These are phyloP conservation scores for Anthonomus grandis DNA, from an alignment of 1,140 invertebrate genomes.

Conservation along the genomic window DNA sequence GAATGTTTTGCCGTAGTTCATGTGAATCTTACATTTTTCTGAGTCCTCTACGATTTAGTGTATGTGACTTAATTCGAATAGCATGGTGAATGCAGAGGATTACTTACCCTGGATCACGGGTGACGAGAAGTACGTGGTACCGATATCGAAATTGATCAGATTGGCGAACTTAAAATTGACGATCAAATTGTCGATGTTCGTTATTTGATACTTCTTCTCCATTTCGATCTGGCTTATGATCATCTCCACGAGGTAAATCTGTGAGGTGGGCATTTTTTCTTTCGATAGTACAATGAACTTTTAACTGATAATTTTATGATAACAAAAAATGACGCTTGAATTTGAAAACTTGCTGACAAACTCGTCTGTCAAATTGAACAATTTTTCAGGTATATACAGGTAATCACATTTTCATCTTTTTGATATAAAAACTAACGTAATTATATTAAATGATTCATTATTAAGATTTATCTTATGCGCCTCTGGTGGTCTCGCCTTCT, in stretches of 20 bases:
- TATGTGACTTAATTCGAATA: background rate
- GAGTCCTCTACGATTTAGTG: background rate
- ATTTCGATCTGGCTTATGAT: constrained; percentile 8
- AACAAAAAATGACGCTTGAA: background rate
- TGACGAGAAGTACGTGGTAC: constrained; percentile 2
- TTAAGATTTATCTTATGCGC: no score
- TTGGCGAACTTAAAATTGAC: constrained; percentile 20
- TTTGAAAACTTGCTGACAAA: background rate
- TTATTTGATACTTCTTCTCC: background rate
- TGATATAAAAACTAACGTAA: no score
- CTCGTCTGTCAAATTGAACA: background rate
- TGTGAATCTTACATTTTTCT: constrained; percentile 18
- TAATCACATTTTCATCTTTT: no score
- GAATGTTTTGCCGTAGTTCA: constrained; percentile 38
- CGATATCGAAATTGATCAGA: constrained; percentile 22
- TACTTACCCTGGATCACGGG: constrained; percentile 18
- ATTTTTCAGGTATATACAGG: no score
- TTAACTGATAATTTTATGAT: constrained; percentile 11
- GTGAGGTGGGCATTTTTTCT: background rate
- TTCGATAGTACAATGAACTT: background rate
- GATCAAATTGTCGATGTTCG: background rate
- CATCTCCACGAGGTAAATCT: constrained; percentile 18
- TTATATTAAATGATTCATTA: background rate
- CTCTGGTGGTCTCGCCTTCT: no score
- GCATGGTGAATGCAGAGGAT: background rate